Conservation (phyloP, 2,797 vertebrate species). For the Novumbra hubbsi region DNA sequence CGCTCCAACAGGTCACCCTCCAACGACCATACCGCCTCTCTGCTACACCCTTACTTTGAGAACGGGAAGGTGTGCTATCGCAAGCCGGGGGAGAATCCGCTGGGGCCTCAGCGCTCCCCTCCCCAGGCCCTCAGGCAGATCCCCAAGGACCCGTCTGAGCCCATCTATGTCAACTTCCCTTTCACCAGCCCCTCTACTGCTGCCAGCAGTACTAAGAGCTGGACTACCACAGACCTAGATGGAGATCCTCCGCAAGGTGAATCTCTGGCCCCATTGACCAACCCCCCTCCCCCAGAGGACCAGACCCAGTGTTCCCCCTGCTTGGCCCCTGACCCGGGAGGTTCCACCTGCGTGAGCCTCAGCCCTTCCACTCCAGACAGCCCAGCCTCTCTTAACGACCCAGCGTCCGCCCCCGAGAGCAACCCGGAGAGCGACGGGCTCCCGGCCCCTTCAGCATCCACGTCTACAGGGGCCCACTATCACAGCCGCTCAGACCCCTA, state of each 20-base stretch:
- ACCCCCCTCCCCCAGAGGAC: constrained; percentile 21
- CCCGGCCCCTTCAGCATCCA: background rate
- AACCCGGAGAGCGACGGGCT: background rate
- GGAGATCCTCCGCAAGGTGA: constrained; percentile 36
- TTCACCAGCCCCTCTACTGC: constrained; percentile 34
- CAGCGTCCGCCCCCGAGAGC: background rate
- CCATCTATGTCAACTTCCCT: constrained; percentile 77
- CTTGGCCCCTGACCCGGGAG: constrained; percentile 26
- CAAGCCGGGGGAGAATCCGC: constrained; percentile 34
- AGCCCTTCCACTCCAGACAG: constrained; percentile 21
- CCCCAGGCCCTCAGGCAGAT: constrained; percentile 25
- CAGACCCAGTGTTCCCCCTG: constrained; percentile 8
- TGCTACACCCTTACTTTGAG: constrained; percentile 65
- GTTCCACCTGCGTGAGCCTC: constrained; percentile 26
- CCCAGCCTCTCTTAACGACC: constrained; percentile 16
- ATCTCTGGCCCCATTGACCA: constrained; percentile 25
- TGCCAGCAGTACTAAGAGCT: constrained; percentile 34
- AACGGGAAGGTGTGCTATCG: constrained; percentile 67
- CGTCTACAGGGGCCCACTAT: constrained; percentile 34
- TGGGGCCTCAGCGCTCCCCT: constrained; percentile 26
- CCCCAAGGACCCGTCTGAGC: constrained; percentile 58
- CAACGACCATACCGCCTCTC: constrained; percentile 39
- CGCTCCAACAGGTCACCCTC: constrained; percentile 49
- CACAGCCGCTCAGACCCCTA: constrained; percentile 55
- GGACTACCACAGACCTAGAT: constrained; percentile 58